Evolutionary conservation across 2,797 vertebrate species (phyloP).

Genomic region (Onychomys arenicola): DNA sequence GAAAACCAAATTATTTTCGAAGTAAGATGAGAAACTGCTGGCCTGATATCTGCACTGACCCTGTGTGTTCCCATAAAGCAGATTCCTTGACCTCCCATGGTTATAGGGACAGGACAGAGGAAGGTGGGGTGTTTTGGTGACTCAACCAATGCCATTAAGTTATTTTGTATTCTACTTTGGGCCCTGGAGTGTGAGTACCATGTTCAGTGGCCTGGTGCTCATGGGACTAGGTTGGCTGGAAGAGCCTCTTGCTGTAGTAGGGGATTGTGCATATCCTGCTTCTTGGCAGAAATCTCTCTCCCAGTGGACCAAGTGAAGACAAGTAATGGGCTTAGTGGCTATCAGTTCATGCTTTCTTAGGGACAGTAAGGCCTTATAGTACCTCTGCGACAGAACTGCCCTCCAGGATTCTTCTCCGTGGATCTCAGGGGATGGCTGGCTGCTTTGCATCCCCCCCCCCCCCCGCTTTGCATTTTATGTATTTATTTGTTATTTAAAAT

Average conservation of each 20-base stretch:
- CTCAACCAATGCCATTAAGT: not conserved
- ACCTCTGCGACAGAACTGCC: not conserved
- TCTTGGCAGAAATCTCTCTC: not conserved
- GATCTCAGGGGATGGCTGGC: not conserved
- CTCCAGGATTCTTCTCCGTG: not conserved
- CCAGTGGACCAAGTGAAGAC: no score
- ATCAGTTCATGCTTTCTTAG: not conserved
- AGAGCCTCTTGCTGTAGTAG: not conserved
- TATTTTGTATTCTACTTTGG: not conserved
- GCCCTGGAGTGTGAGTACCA: not conserved
- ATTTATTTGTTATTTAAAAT: not conserved
- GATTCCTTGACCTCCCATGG: not conserved
- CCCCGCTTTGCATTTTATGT: not conserved
- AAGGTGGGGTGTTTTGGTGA: not conserved
- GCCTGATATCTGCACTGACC: no score
- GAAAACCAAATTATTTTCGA: not conserved
- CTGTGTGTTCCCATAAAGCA: accelerated
- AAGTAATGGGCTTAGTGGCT: no score
- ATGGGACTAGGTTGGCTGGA: not conserved
- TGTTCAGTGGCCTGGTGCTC: not conserved
- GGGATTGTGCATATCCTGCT: not conserved
- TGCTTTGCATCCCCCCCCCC: no score
- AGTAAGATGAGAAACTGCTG: not conserved
- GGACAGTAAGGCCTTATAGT: accelerated
- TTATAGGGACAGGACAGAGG: not conserved